phyloP scores from a whole-genome alignment of 2,113 vertebrate genomes.

The Dasyurus viverrinus region DNA sequence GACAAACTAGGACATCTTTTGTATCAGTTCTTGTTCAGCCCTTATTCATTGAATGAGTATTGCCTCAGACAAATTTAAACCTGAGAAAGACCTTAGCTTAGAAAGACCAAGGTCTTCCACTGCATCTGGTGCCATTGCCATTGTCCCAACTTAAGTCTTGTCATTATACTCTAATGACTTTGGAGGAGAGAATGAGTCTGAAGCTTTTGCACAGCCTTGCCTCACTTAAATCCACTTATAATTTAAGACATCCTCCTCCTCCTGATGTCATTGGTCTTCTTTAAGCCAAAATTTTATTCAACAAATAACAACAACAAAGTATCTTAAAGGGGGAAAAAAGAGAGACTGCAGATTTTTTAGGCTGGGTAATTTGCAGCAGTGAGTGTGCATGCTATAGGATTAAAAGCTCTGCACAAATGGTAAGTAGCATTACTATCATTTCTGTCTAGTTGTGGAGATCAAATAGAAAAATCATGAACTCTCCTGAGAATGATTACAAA shows the following conservation, averaged over 20 bases:
- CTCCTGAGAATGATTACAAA: neutral
- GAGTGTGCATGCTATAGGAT: neutral
- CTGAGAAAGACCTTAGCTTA: neutral
- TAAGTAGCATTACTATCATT: neutral
- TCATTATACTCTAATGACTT: neutral
- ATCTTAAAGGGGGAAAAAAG: neutral
- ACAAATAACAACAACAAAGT: neutral
- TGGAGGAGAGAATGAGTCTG: neutral
- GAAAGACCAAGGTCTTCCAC: neutral
- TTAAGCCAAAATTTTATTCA: neutral
- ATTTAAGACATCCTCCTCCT: neutral
- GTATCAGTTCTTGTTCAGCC: neutral
- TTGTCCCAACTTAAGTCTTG: neutral
- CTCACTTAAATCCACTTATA: neutral
- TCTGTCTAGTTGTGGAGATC: neutral
- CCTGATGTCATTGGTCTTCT: neutral
- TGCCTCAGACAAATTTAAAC: neutral
- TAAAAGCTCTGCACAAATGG: neutral
- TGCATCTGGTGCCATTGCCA: neutral
- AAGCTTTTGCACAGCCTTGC: neutral
- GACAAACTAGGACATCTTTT: neutral
- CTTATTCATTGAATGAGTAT: neutral
- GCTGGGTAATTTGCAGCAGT: neutral
- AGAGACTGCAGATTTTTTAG: neutral
- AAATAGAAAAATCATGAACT: neutral